A percentile compares a stretch with the other conserved stretches of the same genome.
Conservation (phyloP, 2,113 vertebrate species). For the Onychostoma macrolepis region DNA sequence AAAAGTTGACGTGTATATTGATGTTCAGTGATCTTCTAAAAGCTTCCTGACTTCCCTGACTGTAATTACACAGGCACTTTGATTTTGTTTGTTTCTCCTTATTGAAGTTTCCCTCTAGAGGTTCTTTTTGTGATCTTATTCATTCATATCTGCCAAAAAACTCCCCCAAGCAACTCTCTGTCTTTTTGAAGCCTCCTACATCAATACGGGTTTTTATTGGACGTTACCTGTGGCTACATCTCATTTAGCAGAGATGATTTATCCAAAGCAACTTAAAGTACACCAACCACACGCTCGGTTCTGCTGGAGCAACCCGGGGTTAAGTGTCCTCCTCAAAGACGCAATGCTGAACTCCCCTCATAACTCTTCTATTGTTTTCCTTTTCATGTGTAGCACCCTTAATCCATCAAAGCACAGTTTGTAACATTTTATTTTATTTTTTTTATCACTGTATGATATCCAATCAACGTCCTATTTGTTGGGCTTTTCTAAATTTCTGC, state of each 20-base stretch:
- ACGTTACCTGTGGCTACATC: not conserved
- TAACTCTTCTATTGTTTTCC: not conserved
- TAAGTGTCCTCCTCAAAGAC: not conserved
- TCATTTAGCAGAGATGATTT: constrained; percentile 4
- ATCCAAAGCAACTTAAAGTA: not conserved
- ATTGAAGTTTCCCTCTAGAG: constrained; percentile 37
- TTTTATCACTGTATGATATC: not conserved
- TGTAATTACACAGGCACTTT: constrained; percentile 40
- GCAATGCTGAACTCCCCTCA: not conserved
- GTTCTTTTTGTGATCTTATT: constrained; percentile 19
- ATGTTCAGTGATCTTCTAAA: constrained; percentile 32
- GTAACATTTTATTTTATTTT: not conserved
- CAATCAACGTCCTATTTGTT: not conserved
- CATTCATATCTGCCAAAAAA: constrained; percentile 26
- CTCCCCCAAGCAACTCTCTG: not conserved
- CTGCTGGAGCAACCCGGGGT: not conserved
- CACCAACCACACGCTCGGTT: not conserved
- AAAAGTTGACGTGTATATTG: constrained; percentile 10
- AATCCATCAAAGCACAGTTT: not conserved
- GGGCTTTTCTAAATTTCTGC: not conserved
- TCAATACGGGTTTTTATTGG: not conserved
- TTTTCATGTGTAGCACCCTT: not conserved
- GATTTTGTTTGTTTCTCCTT: constrained; percentile 30
- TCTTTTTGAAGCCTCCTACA: constrained; percentile 7
- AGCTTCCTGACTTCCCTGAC: constrained; percentile 27